phyloP scores from a whole-genome alignment of 2,888 invertebrate genomes.

The Piscicola geometra region DNA sequence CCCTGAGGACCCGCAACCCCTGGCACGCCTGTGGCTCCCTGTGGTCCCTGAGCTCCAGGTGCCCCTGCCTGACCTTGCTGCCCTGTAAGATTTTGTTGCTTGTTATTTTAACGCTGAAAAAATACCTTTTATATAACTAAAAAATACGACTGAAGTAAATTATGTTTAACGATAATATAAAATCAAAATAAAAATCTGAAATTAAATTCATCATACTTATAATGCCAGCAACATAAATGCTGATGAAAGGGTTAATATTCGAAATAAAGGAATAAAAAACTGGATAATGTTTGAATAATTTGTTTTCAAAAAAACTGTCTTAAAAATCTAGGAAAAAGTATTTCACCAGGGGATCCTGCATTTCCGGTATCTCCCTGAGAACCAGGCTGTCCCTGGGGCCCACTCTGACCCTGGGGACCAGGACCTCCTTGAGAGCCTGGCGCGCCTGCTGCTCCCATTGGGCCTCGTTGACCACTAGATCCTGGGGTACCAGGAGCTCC shows the following conservation, averaged over 20 bases:
- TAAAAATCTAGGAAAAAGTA: no score
- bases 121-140: background rate
- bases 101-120: background rate
- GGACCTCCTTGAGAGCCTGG: conserved; percentile 34
- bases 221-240: no score
- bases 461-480: conserved; percentile 61
- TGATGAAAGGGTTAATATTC: no score
- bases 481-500: conserved; percentile 56
- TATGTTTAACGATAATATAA: no score
- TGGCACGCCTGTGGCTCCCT: conserved; percentile 34
- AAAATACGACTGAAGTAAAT: background rate
- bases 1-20: conserved; percentile 35
- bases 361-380: background rate
- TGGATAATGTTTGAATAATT: no score
- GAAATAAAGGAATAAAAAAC: no score
- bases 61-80: conserved; percentile 29
- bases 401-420: conserved; percentile 37
- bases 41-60: conserved; percentile 39
- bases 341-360: conserved; percentile 31
- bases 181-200: background rate
- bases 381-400: conserved; percentile 21
- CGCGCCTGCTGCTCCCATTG: conserved; percentile 53
- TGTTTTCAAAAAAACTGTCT: no score
- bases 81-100: conserved; percentile 3
- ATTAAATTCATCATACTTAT: background rate